phyloP scores from a whole-genome alignment of 2,888 invertebrate genomes.

The Loripinus fragilis region DNA sequence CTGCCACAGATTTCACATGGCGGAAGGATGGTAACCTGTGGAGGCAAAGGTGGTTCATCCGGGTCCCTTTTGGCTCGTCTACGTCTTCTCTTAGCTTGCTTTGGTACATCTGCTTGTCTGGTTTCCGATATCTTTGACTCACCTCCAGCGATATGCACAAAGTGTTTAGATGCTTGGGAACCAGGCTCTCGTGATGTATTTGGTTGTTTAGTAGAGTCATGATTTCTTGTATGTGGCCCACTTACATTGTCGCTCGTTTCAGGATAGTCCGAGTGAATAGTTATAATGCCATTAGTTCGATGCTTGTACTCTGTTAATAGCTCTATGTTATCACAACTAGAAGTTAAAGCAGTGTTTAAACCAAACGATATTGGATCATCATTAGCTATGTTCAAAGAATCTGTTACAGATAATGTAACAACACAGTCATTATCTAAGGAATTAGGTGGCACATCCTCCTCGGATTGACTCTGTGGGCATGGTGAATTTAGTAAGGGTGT shows the following conservation, averaged over 20 bases:
- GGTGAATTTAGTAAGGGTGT: not conserved
- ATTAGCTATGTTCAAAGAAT: not conserved
- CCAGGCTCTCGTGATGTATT: too few species aligned
- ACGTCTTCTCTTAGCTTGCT: not conserved
- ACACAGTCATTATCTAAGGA: not conserved
- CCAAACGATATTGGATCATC: not conserved
- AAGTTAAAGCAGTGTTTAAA: not conserved
- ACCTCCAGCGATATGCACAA: too few species aligned
- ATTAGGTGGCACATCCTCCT: not conserved
- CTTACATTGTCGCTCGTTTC: not conserved
- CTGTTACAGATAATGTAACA: not conserved
- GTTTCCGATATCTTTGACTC: too few species aligned
- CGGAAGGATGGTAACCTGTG: conserved; percentile 50
- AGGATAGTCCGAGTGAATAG: not conserved
- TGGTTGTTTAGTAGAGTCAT: too few species aligned
- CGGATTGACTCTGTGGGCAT: not conserved
- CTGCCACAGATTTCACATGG: conserved; percentile 66
- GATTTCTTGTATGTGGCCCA: not conserved
- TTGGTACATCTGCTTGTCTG: not conserved
- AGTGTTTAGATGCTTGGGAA: too few species aligned
- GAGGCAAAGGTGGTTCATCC: conserved; percentile 16
- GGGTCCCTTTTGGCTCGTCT: not conserved
- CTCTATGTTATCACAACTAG: not conserved
- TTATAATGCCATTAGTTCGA: not conserved
- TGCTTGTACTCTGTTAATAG: not conserved